phyloP scores from a whole-genome alignment of 2,113 vertebrate species.

The Gasterosteus nipponicus region DNA sequence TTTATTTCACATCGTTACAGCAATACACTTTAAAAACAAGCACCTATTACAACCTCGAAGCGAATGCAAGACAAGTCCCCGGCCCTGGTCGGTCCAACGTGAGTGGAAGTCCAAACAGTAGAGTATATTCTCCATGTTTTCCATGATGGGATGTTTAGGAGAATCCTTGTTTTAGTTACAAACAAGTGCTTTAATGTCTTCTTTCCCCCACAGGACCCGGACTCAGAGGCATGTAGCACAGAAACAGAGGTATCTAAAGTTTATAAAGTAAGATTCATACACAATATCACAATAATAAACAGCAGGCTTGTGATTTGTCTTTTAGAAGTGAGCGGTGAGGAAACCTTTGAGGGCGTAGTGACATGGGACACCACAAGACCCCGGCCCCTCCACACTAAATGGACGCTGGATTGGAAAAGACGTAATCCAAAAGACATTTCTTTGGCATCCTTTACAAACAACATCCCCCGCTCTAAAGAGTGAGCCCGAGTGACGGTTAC shows the following conservation, averaged over 20 bases:
- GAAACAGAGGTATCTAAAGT: conserved; percentile 25
- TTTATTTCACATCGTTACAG: conserved; percentile 66
- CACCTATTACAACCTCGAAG: conserved; percentile 54
- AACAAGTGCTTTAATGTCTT: background rate
- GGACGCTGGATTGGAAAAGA: conserved; percentile 3
- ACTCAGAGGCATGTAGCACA: conserved; percentile 59
- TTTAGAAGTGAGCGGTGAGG: conserved; percentile 62
- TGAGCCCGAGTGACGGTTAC: conserved; percentile 16
- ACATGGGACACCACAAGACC: conserved; percentile 26
- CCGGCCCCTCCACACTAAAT: background rate
- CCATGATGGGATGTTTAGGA: background rate
- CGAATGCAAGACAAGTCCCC: conserved; percentile 48
- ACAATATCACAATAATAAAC: background rate
- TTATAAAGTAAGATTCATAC: conserved; percentile 26
- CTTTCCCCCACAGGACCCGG: conserved; percentile 55
- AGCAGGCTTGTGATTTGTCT: background rate
- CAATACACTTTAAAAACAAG: conserved; percentile 43
- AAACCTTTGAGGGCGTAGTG: conserved; percentile 12
- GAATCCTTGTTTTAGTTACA: background rate
- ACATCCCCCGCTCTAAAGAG: background rate
- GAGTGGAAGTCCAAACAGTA: conserved; percentile 41
- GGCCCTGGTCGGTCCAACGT: conserved; percentile 50
- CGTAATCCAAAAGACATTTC: background rate
- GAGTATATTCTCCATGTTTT: background rate
- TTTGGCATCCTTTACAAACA: conserved; percentile 19